Conservation (phyloP, 2,797 vertebrate genomes). For the Chlorospingus semifuscus region DNA sequence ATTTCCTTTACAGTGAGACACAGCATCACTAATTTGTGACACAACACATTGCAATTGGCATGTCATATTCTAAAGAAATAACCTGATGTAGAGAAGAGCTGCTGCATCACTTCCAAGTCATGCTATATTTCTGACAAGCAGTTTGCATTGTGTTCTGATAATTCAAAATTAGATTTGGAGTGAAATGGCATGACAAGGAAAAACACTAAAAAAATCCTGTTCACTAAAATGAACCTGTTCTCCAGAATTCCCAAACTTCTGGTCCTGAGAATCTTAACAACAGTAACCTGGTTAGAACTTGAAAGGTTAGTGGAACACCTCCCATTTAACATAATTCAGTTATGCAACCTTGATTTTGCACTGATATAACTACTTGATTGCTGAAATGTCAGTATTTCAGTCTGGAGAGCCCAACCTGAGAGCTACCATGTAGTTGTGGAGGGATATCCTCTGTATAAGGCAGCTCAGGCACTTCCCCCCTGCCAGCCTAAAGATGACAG, state of each 20-base stretch:
- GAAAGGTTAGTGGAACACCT: background rate
- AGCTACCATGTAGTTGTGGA: background rate
- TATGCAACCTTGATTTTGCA: background rate
- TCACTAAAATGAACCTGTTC: no score
- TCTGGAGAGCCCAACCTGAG: background rate
- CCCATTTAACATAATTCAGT: background rate
- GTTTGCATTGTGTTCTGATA: background rate
- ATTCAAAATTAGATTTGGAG: background rate
- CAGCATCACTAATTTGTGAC: background rate
- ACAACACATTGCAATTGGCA: background rate
- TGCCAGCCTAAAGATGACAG: background rate
- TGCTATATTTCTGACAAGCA: background rate
- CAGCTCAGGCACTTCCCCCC: background rate
- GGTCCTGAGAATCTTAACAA: background rate
- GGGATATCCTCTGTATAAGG: background rate
- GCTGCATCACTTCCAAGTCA: background rate
- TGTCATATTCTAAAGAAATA: background rate
- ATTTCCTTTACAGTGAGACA: background rate
- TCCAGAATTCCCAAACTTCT: background rate
- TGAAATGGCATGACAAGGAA: background rate
- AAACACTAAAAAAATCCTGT: background rate
- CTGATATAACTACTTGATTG: background rate
- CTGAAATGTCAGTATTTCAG: background rate
- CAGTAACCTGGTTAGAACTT: background rate
- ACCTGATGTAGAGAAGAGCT: background rate